Base-by-base conservation (phyloP, 37 sponge, comb jelly and placozoan species). In the Corticium candelabrum region DNA sequence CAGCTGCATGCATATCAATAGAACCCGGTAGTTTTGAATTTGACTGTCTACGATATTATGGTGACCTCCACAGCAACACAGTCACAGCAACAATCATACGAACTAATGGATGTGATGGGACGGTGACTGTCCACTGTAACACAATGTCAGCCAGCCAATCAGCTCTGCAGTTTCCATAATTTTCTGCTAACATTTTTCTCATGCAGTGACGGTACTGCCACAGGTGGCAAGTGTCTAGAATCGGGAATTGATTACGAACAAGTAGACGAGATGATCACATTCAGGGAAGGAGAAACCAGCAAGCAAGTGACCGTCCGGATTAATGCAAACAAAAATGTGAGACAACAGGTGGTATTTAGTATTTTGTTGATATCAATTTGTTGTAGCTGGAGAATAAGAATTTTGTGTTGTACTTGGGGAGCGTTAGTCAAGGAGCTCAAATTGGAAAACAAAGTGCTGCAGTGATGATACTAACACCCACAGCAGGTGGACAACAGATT, bases 391-490 rank as follows among this genome's bases (percentile, higher is more conserved):
- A 70, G 33, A 7, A 70, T 15, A 70, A 70, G 73, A 70, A 29
- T 5, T 70, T 70, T 70, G 73, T 70, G 31, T 29, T 70, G 4
- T 35, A 4, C 29, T 32, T 70, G 73, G 5, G 35, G 31, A 70
- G 35, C 35, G 36, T 29, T 4, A 34, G 36, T 15, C 7, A 70
- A 5, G 73, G 73, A 29, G 73, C 73, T 7, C 31, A 4, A 32
- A 7, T 70, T 29, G 73, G 73, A 29, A 32, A 70, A 4, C 33
- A 70, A 70, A 70, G 73, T 70, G 73, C 73, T 5, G 7, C 73
- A 30, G 31, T 70, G 5, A 7, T 4, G 5, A 70, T 70, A 4
- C 73, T 70, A 50, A 27, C 62, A 27, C 62, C 62, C 11, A 50
- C 62, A n/a, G n/a, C n/a, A n/a, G n/a, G n/a, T n/a, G n/a, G n/a